These are phyloP conservation scores for Antitype chi DNA, from an alignment of 2,888 invertebrate genomes.

Conservation along the genomic window DNA sequence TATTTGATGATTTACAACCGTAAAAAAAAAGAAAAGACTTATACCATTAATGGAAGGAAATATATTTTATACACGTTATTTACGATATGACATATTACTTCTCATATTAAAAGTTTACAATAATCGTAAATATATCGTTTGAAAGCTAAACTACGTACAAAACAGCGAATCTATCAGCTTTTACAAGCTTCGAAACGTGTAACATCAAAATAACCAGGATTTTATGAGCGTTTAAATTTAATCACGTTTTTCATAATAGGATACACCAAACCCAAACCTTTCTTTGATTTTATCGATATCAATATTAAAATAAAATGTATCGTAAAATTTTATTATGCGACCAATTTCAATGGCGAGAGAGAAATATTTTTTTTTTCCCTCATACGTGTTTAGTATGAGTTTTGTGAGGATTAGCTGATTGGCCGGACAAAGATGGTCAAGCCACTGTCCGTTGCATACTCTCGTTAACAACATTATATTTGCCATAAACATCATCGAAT, in stretches of 20 bases:
- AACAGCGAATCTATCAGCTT: conserved; percentile 69
- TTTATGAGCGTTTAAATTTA: conserved; percentile 79
- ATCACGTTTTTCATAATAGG: conserved; percentile 75
- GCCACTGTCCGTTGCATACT: conserved; percentile 67
- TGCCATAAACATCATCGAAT: conserved; percentile 13
- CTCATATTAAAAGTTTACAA: conserved; percentile 64
- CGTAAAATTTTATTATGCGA: conserved; percentile 81
- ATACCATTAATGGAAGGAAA: not conserved
- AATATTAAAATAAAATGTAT: conserved; percentile 80
- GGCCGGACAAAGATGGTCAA: conserved; percentile 75
- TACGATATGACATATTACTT: conserved; percentile 57
- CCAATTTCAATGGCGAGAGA: conserved; percentile 69
- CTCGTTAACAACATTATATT: conserved; percentile 62
- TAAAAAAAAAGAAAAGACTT: not conserved
- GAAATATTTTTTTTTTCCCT: conserved; percentile 55
- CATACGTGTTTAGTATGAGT: conserved; percentile 76
- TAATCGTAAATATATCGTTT: conserved; percentile 65
- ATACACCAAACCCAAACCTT: conserved; percentile 68
- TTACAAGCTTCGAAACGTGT: conserved; percentile 69
- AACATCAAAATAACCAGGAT: conserved; percentile 65
- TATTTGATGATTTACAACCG: too few relatives aligned
- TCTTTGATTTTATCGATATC: conserved; percentile 79
- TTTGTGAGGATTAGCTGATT: conserved; percentile 78
- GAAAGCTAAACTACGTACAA: conserved; percentile 60
- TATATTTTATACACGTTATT: conserved; percentile 29